Conservation (phyloP, 2,797 vertebrate genomes). For the Parotocinclus haroldoi region DNA sequence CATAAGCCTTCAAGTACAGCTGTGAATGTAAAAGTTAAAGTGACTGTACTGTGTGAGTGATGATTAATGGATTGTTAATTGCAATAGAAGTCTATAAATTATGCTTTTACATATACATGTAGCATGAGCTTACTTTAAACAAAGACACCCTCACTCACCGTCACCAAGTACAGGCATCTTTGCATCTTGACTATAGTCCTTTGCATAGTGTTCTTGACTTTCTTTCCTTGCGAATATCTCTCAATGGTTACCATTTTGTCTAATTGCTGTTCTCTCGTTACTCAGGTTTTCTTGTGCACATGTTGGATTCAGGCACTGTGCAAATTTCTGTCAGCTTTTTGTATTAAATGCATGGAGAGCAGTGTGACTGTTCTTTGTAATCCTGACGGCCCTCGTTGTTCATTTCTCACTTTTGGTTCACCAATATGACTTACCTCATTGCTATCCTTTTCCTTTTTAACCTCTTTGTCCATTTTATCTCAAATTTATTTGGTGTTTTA, state of each 20-base stretch:
- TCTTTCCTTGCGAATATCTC: neutral
- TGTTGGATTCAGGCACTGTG: slow-evolving; percentile 35
- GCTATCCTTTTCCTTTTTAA: neutral
- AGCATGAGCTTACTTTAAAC: too few relatives aligned
- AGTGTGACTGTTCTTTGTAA: slow-evolving; percentile 37
- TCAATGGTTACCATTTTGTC: slow-evolving; percentile 40
- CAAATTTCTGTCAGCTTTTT: slow-evolving; percentile 45
- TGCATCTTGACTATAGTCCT: slow-evolving; percentile 4
- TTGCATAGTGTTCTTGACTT: slow-evolving; percentile 6
- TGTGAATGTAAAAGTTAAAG: too few relatives aligned
- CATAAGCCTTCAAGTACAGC: too few relatives aligned
- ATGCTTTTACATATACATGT: too few relatives aligned
- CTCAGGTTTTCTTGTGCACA: slow-evolving; percentile 32
- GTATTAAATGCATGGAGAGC: slow-evolving; percentile 12
- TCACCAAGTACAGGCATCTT: too few relatives aligned
- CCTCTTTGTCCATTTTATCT: neutral
- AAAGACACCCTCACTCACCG: too few relatives aligned
- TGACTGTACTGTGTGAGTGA: too few relatives aligned
- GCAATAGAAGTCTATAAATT: too few relatives aligned
- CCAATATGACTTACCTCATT: neutral
- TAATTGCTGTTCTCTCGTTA: slow-evolving; percentile 37
- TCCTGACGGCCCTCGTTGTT: slow-evolving; percentile 14
- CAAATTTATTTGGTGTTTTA: slow-evolving; percentile 21
- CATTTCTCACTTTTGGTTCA: neutral
- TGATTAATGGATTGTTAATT: too few relatives aligned